Evolutionary conservation across 1,140 invertebrate species (phyloP).

Genomic region (Lepidurus arcticus): DNA sequence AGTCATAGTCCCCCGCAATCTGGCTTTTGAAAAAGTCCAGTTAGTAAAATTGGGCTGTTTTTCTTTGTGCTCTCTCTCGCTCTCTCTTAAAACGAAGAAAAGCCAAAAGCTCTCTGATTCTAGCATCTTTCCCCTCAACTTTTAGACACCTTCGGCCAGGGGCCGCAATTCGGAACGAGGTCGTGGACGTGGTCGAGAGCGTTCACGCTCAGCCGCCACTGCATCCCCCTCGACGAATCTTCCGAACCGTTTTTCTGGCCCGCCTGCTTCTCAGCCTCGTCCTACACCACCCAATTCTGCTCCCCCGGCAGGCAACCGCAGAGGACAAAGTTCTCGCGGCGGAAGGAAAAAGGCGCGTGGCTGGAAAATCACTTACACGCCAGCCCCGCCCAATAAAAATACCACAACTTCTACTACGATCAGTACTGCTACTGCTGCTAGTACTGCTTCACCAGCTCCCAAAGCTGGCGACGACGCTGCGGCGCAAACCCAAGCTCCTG

Average conservation of each 20-base stretch:
- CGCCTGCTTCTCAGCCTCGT: conserved; percentile 1
- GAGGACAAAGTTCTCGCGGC: background rate
- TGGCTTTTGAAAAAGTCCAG: too few species aligned
- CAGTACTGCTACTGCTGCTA: background rate
- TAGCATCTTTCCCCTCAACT: background rate
- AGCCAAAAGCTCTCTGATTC: background rate
- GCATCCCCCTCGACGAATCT: conserved; percentile 10
- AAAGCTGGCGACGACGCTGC: background rate
- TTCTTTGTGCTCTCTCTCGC: too few species aligned
- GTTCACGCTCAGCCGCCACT: background rate
- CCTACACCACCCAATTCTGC: background rate
- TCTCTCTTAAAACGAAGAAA: background rate
- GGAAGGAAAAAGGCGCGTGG: conserved; percentile 8
- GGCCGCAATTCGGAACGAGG: conserved; percentile 6
- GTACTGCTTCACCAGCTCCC: background rate
- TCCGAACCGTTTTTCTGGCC: background rate
- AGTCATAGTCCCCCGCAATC: too few species aligned
- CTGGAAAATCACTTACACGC: background rate
- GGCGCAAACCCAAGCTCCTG: background rate
- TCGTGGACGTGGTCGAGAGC: conserved; percentile 16
- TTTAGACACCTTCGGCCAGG: background rate
- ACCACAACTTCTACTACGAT: background rate
- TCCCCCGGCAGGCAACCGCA: background rate
- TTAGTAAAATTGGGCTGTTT: too few species aligned
- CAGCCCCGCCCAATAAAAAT: background rate